These are phyloP conservation scores for Pristionchus fissidentatus DNA, from an alignment of 2,888 invertebrate genomes.

Conservation along the genomic window DNA sequence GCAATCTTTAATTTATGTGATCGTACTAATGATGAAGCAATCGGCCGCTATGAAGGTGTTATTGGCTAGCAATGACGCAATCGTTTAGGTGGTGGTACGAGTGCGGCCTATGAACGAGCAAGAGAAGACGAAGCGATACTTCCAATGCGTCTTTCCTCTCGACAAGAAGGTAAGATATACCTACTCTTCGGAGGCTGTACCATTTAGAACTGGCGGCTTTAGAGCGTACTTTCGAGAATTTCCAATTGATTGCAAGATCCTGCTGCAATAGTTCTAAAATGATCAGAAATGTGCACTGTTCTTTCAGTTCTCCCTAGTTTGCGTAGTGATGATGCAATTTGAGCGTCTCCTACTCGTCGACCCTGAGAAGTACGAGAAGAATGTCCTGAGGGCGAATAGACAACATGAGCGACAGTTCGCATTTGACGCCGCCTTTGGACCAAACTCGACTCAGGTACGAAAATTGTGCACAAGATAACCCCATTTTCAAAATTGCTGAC, in stretches of 20 bases:
- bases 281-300: too few species aligned
- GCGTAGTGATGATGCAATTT: slow-evolving; percentile 16
- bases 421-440: slow-evolving; percentile 91
- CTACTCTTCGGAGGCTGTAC: too few species aligned
- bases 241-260: too few species aligned
- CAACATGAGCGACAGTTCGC: slow-evolving; percentile 87
- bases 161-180: slow-evolving; percentile 85
- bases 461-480: too few species aligned
- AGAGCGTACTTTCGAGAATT: too few species aligned
- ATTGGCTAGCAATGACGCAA: too few species aligned
- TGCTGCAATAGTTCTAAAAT: background rate
- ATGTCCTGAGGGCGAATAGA: slow-evolving; percentile 83
- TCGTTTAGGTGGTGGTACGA: slow-evolving; percentile 87
- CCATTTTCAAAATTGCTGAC: too few species aligned
- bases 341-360: slow-evolving; percentile 84
- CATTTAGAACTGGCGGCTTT: too few species aligned
- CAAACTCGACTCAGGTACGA: slow-evolving; percentile 87
- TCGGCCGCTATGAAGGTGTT: background rate
- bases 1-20: too few species aligned
- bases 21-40: too few species aligned
- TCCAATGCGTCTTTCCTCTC: slow-evolving; percentile 84
- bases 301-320: background rate
- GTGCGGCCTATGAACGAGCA: slow-evolving; percentile 87
- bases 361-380: slow-evolving; percentile 79
- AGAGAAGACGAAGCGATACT: slow-evolving; percentile 81